Conservation (phyloP, 2,888 invertebrate genomes). For the Heliconius aoede region DNA sequence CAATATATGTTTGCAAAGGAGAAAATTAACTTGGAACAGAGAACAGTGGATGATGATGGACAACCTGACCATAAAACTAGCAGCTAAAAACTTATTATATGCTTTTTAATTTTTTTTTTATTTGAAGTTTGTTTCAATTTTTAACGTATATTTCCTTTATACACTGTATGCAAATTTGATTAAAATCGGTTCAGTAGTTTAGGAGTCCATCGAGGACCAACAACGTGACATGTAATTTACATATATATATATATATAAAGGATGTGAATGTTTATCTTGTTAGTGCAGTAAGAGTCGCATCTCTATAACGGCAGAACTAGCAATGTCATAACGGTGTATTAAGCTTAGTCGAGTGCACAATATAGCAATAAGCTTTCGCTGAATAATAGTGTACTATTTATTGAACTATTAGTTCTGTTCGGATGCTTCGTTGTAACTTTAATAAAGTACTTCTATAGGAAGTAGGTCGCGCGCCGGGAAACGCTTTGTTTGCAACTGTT, state of each 20-base stretch:
- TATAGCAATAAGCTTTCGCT: slow-evolving; percentile 41
- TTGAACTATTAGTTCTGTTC: slow-evolving; percentile 44
- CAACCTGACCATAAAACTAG: too few relatives aligned
- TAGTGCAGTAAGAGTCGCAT: not conserved
- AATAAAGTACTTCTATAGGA: slow-evolving; percentile 52
- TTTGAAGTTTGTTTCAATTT: too few relatives aligned
- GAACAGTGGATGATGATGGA: too few relatives aligned
- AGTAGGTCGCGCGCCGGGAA: slow-evolving; percentile 68
- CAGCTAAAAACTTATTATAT: too few relatives aligned
- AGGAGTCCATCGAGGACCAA: too few relatives aligned
- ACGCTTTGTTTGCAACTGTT: slow-evolving; percentile 67
- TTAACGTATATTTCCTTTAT: too few relatives aligned
- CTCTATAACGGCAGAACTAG: slow-evolving; percentile 15
- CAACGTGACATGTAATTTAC: too few relatives aligned
- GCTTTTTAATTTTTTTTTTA: too few relatives aligned
- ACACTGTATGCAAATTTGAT: too few relatives aligned
- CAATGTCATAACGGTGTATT: slow-evolving; percentile 31
- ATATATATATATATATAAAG: not conserved
- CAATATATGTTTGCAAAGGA: too few relatives aligned
- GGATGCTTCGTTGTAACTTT: slow-evolving; percentile 40
- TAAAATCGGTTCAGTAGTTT: too few relatives aligned
- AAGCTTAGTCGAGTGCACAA: slow-evolving; percentile 38
- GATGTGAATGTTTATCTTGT: not conserved
- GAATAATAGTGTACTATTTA: slow-evolving; percentile 41
- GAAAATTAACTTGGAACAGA: too few relatives aligned